These are phyloP conservation scores for Ectobius pallidus DNA, from an alignment of 2,888 invertebrate species.

Conservation along the genomic window DNA sequence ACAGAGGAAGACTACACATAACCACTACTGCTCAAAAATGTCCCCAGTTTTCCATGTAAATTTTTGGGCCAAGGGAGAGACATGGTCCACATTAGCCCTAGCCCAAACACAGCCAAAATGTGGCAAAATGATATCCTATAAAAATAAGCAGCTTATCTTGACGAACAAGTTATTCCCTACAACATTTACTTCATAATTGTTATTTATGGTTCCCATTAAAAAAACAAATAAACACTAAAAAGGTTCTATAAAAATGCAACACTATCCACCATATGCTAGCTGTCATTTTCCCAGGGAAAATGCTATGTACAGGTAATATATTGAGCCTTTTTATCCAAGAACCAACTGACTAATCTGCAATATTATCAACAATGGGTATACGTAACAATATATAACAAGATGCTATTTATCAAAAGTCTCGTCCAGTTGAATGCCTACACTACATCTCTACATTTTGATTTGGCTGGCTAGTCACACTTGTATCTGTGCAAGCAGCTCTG, in stretches of 20 bases:
- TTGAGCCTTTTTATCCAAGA: conserved; percentile 46
- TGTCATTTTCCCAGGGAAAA: conserved; percentile 33
- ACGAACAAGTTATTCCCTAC: conserved; percentile 39
- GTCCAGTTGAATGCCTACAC: conserved; percentile 41
- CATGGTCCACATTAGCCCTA: conserved; percentile 34
- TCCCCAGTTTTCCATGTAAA: conserved; percentile 36
- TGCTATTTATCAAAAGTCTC: conserved; percentile 46
- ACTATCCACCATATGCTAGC: conserved; percentile 36
- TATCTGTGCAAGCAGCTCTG: conserved; percentile 42
- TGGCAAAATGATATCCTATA: conserved; percentile 46
- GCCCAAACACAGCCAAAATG: conserved; percentile 45
- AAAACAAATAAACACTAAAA: conserved; percentile 42
- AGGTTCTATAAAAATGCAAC: conserved; percentile 43
- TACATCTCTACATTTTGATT: conserved; percentile 44
- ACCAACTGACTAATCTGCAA: conserved; percentile 44
- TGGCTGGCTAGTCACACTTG: conserved; percentile 45
- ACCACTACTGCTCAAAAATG: conserved; percentile 36
- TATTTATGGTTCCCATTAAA: conserved; percentile 38
- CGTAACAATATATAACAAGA: conserved; percentile 47
- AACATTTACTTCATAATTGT: conserved; percentile 39
- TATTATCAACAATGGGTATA: conserved; percentile 47
- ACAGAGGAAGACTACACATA: conserved; percentile 42
- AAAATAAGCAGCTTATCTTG: conserved; percentile 45
- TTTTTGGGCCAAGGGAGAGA: conserved; percentile 35
- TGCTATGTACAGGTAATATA: conserved; percentile 42